Evolutionary conservation across 2,888 invertebrate genomes (phyloP), one percentile per base, ranked within the genome.

Genomic region (Podotricha telesiphe): DNA sequence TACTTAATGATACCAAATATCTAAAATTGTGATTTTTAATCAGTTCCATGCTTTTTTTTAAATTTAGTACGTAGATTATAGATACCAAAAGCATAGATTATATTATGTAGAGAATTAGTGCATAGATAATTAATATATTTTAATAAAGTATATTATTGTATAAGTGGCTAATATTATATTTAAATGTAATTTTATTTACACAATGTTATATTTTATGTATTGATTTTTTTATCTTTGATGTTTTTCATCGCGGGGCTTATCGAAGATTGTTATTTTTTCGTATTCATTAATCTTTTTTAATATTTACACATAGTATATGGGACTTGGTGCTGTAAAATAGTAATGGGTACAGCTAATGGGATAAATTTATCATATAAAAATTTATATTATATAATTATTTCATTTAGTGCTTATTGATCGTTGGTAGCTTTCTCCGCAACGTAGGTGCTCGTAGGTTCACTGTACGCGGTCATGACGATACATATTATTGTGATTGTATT

Each of bases 11-110:
- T 72, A 75, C 68, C 69, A 71, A 55, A 76, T 59, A 13, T 45
- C 34, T 13, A 3, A 56, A 75, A 75, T 65, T 79, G 81, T 80
- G 78, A 78, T 78, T 73, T 13, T 50, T 68, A 67, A 79, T 76
- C 76, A 78, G 77, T 77, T 75, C 65, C 50, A 56, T 65, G 37
- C 34, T 53, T 62, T 68, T 28, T 40, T 48, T n/a, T n/a, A n/a
- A 40, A 37, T 42, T 45, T 45, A 59, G 48, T 28, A 40, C 65
- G 11, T 50, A 66, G 37, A 19, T 47, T 34, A 53, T 55, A 37
- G 17, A 34, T 34, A 42, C 13, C 13, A 55, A 8, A n/a, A 28
- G 28, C 17, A 34, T 55, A 55, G 55, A 55, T 3, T 28, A 51
- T 22, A 28, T 28, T 4, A 28, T 28, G 28, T 28, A 51, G 22